Conservation (phyloP, 2,888 invertebrate species). For the Heteropelma amictum region DNA sequence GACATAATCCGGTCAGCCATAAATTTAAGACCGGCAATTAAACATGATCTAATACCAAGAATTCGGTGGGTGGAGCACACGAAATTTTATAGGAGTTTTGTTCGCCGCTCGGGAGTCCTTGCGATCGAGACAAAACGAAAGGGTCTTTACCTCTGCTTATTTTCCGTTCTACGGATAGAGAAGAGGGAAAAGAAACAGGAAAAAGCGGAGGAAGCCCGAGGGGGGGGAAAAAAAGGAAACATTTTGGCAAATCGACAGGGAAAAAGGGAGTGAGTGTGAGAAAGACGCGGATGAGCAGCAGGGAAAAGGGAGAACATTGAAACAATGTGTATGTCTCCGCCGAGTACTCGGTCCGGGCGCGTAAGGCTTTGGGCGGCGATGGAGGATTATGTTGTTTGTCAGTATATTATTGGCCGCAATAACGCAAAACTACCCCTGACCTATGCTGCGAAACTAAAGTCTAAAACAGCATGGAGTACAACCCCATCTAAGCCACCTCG, state of each 20-base stretch:
- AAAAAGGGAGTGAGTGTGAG: background rate
- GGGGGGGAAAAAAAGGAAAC: slow-evolving; percentile 11
- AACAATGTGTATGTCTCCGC: no score
- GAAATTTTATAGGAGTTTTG: slow-evolving; percentile 48
- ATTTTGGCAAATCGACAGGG: background rate
- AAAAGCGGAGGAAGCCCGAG: background rate
- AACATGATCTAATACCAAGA: slow-evolving; percentile 58
- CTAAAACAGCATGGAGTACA: slow-evolving; percentile 16
- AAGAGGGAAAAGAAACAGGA: background rate
- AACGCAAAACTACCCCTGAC: slow-evolving; percentile 44
- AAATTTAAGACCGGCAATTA: slow-evolving; percentile 49
- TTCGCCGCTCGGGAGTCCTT: slow-evolving; percentile 17
- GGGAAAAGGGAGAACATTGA: background rate
- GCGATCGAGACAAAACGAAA: slow-evolving; percentile 44
- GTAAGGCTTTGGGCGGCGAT: background rate
- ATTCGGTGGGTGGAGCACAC: slow-evolving; percentile 40
- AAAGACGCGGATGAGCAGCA: no score
- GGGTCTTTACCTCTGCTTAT: slow-evolving; percentile 38
- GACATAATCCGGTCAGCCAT: slow-evolving; percentile 47
- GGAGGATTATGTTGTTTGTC: slow-evolving; percentile 31
- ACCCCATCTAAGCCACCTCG: slow-evolving; percentile 30
- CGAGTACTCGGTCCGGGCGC: no score
- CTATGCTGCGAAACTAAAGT: slow-evolving; percentile 8
- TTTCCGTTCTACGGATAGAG: background rate
- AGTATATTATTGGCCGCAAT: slow-evolving; percentile 52